Percentiles rank a stretch among this genome's conserved stretches.
phyloP scores from a whole-genome alignment of 2,797 vertebrate species.

The Poecilia picta region DNA sequence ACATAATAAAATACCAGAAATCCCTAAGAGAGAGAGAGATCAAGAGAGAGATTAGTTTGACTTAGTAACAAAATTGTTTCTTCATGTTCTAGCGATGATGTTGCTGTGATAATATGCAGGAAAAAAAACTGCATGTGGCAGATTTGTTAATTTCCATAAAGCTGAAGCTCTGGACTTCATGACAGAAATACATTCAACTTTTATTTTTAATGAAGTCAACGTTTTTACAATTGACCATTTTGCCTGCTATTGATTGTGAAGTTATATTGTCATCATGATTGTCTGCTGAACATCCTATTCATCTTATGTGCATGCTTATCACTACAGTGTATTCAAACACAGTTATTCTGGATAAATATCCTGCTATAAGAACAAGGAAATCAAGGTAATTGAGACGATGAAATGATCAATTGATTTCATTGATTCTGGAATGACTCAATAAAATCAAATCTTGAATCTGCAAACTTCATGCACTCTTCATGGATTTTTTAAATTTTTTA shows the following conservation, averaged over 20 bases:
- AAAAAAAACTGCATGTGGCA: not conserved
- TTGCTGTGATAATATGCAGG: not conserved
- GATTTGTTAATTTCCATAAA: not conserved
- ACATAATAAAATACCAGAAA: not conserved
- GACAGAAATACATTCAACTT: not conserved
- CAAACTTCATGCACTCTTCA: not conserved
- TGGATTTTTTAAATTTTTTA: no score
- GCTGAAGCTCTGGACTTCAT: not conserved
- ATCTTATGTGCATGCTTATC: not conserved
- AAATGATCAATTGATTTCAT: no score
- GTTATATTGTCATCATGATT: not conserved
- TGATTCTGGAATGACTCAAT: no score
- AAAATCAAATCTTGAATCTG: not conserved
- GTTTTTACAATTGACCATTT: not conserved
- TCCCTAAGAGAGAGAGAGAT: not conserved
- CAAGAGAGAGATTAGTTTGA: not conserved
- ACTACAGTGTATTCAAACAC: not conserved
- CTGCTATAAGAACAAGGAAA: not conserved
- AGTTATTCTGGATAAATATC: not conserved
- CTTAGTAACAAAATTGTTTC: not conserved
- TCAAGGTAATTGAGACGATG: not conserved
- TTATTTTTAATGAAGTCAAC: not conserved
- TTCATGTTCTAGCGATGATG: not conserved
- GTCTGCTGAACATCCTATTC: not conserved
- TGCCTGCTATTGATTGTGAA: not conserved